phyloP scores from a whole-genome alignment of 1,140 invertebrate species.

The Bathynomus jamesi region DNA sequence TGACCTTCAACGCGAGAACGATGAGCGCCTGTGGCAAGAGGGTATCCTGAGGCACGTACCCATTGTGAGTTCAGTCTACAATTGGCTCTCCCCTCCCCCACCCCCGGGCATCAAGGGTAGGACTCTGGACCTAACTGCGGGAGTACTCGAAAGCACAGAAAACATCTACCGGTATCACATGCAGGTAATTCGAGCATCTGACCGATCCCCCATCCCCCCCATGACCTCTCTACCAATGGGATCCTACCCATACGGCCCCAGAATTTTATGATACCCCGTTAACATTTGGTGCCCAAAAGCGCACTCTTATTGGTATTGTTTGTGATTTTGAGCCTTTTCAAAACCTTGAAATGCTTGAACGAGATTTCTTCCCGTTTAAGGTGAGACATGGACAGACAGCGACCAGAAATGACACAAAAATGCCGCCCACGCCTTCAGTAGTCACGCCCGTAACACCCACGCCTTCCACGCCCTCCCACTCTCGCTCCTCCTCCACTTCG shows the following conservation, averaged over 20 bases:
- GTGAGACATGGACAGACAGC: slow-evolving; percentile 27
- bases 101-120: slow-evolving; percentile 68
- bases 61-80: slow-evolving; percentile 71
- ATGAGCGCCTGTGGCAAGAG: slow-evolving; percentile 85
- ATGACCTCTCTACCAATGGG: too few species aligned
- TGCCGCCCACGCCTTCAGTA: slow-evolving; percentile 32
- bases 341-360: not conserved
- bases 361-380: slow-evolving; percentile 16
- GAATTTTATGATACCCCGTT: too few species aligned
- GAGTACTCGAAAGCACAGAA: slow-evolving; percentile 81
- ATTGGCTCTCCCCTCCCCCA: slow-evolving; percentile 62
- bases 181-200: slow-evolving; percentile 9
- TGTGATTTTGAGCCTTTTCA: not conserved
- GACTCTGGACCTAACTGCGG: slow-evolving; percentile 72
- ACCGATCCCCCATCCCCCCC: too few species aligned
- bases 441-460: slow-evolving; percentile 26
- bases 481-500: slow-evolving; percentile 30
- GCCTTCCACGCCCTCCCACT: slow-evolving; percentile 27
- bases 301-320: too few species aligned
- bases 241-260: too few species aligned
- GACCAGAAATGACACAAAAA: slow-evolving; percentile 30
- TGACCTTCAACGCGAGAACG: slow-evolving; percentile 80
- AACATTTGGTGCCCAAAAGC: too few species aligned
- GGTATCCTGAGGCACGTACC: slow-evolving; percentile 87
- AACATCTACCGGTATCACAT: slow-evolving; percentile 73